phyloP scores from a whole-genome alignment of 2,888 invertebrate genomes.

The Drosophila siamana region DNA sequence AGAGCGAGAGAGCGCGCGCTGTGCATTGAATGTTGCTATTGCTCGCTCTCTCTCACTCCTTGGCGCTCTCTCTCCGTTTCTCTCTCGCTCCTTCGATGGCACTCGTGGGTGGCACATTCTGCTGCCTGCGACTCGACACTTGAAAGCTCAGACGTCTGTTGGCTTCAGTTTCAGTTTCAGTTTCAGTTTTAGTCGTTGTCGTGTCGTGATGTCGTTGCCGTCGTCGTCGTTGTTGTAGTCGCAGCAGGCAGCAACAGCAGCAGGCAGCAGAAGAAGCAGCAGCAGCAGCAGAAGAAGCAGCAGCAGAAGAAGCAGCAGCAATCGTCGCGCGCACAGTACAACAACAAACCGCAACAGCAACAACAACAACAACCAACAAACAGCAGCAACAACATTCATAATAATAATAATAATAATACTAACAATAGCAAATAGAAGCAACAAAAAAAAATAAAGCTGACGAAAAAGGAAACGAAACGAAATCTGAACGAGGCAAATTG shows the following conservation, averaged over 20 bases:
- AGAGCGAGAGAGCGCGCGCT: conserved; percentile 26
- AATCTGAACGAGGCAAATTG: conserved; percentile 32
- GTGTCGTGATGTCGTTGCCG: conserved; percentile 83
- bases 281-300: conserved; percentile 85
- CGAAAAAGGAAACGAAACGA: conserved; percentile 12
- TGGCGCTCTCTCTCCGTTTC: not conserved
- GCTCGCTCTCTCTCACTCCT: conserved; percentile 10
- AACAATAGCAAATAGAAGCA: not conserved
- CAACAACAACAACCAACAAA: conserved; percentile 28
- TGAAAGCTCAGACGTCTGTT: conserved; percentile 48
- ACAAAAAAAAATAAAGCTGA: not conserved
- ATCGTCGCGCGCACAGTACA: conserved; percentile 58
- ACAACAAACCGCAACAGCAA: conserved; percentile 39
- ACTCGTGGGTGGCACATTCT: conserved; percentile 25
- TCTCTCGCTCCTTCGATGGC: conserved; percentile 2
- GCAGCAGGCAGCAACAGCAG: conserved; percentile 72
- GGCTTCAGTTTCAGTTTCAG: conserved; percentile 51
- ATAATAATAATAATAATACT: conserved; percentile 20
- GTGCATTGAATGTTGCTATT: conserved; percentile 41
- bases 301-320: conserved; percentile 85
- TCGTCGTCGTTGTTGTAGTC: conserved; percentile 75
- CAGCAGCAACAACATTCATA: conserved; percentile 24
- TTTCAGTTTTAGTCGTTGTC: conserved; percentile 80
- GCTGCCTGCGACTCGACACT: conserved; percentile 53
- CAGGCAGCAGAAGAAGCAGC: conserved; percentile 83